These are phyloP conservation scores for Equus przewalskii DNA, from an alignment of 2,113 vertebrate genomes.

Conservation along the genomic window DNA sequence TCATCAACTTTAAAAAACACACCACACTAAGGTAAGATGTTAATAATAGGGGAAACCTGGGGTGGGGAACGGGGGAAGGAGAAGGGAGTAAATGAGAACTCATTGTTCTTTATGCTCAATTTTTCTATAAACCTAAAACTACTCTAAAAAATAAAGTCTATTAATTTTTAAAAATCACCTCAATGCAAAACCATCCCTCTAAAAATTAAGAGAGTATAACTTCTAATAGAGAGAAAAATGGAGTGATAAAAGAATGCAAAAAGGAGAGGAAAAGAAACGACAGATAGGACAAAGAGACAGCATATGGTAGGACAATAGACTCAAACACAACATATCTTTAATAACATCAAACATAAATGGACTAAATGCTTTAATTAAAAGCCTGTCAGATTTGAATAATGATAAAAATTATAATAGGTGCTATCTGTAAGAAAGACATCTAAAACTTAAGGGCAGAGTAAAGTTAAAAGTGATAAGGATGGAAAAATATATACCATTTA, in stretches of 20 bases:
- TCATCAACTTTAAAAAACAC: background rate
- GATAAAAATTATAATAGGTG: background rate
- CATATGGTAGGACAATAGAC: background rate
- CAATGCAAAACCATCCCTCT: background rate
- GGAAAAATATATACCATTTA: slow-evolving; percentile 19
- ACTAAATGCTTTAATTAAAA: slow-evolving; percentile 26
- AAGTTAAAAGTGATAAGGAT: background rate
- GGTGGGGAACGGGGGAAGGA: background rate
- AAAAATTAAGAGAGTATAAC: background rate
- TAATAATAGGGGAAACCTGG: background rate
- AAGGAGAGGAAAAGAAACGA: background rate
- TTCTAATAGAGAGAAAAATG: background rate
- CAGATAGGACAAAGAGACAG: background rate
- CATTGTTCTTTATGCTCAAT: background rate
- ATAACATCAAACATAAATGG: background rate
- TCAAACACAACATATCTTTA: background rate
- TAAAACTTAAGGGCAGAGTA: background rate
- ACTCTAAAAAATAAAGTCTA: background rate
- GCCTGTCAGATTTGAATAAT: background rate
- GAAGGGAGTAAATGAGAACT: background rate
- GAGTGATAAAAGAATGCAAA: background rate
- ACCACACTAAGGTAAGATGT: background rate
- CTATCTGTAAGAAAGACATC: background rate
- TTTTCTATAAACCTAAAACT: slow-evolving; percentile 45
- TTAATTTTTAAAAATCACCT: background rate